A percentile compares a stretch with the other conserved stretches of the same genome.
These are phyloP conservation scores for Strongylocentrotus purpuratus DNA, from an alignment of 35 echinoderm and acorn worm species.

Conservation along the genomic window DNA sequence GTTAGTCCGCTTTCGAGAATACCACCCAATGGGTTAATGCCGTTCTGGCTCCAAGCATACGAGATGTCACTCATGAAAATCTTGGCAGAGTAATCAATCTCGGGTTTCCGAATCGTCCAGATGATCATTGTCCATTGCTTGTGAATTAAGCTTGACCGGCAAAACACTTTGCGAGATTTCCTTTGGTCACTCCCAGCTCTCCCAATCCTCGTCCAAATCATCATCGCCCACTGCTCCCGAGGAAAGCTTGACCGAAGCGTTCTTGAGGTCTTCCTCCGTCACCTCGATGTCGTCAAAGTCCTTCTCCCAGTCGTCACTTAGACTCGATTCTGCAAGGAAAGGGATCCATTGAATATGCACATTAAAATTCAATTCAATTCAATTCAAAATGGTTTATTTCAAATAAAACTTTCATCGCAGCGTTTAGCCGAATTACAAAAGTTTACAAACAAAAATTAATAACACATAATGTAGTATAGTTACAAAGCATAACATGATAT, in stretches of 20 bases:
- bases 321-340: slow-evolving; percentile 64
- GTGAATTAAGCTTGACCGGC: not conserved
- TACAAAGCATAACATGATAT: too few relatives aligned
- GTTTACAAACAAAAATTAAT: too few relatives aligned
- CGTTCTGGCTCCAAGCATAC: too few relatives aligned
- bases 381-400: too few relatives aligned
- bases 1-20: too few relatives aligned
- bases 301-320: slow-evolving; percentile 98
- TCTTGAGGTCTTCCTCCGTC: slow-evolving; percentile 89
- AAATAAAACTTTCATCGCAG: too few relatives aligned
- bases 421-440: too few relatives aligned
- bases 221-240: slow-evolving; percentile 62
- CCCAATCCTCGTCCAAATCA: slow-evolving; percentile 88
- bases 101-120: not conserved
- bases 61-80: too few relatives aligned
- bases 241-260: slow-evolving; percentile 59
- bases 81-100: not conserved
- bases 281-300: slow-evolving; percentile 99
- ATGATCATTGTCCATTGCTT: not conserved
- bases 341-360: not conserved
- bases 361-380: too few relatives aligned
- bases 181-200: slow-evolving; percentile 87
- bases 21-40: too few relatives aligned
- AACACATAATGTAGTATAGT: too few relatives aligned
- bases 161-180: not conserved